These are phyloP conservation scores for Coturnix japonica DNA, from an alignment of 2,113 vertebrate genomes.

Conservation along the genomic window DNA sequence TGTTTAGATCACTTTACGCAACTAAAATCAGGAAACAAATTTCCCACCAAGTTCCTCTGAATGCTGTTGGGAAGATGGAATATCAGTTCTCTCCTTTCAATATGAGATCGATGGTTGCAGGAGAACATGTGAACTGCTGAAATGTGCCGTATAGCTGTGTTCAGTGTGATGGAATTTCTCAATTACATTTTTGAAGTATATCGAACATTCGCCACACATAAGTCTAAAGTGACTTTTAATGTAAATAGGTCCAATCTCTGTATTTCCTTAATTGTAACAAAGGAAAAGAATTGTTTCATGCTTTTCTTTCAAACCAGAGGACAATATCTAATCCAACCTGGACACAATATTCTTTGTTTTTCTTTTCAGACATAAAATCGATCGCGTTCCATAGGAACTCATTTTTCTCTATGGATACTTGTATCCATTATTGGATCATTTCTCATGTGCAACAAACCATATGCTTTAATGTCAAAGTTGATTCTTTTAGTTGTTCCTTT, in stretches of 20 bases:
- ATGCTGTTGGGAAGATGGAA: background rate
- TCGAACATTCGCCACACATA: background rate
- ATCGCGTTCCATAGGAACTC: conserved; percentile 29
- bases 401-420: conserved; percentile 40
- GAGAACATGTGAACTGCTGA: background rate
- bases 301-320: background rate
- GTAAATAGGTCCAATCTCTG: background rate
- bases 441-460: conserved; percentile 22
- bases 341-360: conserved; percentile 34
- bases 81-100: background rate
- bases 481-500: conserved; percentile 52
- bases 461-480: conserved; percentile 39
- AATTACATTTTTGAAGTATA: background rate
- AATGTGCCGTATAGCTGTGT: background rate
- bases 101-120: background rate
- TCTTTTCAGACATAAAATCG: conserved; percentile 27
- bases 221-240: background rate
- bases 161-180: background rate
- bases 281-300: background rate
- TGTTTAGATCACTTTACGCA: background rate
- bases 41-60: background rate
- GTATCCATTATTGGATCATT: conserved; percentile 51
- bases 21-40: background rate
- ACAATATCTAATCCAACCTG: background rate
- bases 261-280: background rate